These are phyloP conservation scores for Antheraea assamensis DNA, from an alignment of 2,888 invertebrate species.

Conservation along the genomic window DNA sequence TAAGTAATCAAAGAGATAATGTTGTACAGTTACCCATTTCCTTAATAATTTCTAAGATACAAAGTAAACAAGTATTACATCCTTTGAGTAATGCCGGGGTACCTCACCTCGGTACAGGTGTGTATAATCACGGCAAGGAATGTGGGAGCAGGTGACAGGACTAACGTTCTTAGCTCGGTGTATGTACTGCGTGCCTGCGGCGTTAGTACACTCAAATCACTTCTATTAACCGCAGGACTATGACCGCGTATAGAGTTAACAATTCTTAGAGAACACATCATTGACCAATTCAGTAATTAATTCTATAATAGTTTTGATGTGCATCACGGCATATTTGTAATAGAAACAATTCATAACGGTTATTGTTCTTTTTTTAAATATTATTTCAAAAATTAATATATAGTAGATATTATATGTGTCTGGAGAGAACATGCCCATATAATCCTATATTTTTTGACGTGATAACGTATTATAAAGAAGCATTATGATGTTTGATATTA, in stretches of 20 bases:
- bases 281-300: too few relatives aligned
- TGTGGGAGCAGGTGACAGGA: constrained; percentile 78
- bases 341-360: neutral
- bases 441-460: too few relatives aligned
- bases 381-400: too few relatives aligned
- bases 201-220: constrained; percentile 75
- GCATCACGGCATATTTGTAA: neutral
- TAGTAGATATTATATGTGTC: neutral
- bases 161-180: constrained; percentile 48
- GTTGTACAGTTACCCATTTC: constrained; percentile 3
- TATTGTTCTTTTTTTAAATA: too few relatives aligned
- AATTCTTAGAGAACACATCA: constrained; percentile 32
- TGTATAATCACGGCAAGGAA: constrained; percentile 74
- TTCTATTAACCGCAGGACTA: constrained; percentile 78
- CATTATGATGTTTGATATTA: too few relatives aligned
- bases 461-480: too few relatives aligned
- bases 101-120: constrained; percentile 57
- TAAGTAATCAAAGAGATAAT: neutral
- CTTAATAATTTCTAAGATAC: constrained; percentile 13
- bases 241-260: constrained; percentile 62
- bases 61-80: constrained; percentile 22
- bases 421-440: neutral
- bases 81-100: constrained; percentile 18
- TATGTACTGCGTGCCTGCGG: constrained; percentile 45
- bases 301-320: neutral